phyloP scores from a whole-genome alignment of 2,797 vertebrate genomes.

The Spondyliosoma cantharus region DNA sequence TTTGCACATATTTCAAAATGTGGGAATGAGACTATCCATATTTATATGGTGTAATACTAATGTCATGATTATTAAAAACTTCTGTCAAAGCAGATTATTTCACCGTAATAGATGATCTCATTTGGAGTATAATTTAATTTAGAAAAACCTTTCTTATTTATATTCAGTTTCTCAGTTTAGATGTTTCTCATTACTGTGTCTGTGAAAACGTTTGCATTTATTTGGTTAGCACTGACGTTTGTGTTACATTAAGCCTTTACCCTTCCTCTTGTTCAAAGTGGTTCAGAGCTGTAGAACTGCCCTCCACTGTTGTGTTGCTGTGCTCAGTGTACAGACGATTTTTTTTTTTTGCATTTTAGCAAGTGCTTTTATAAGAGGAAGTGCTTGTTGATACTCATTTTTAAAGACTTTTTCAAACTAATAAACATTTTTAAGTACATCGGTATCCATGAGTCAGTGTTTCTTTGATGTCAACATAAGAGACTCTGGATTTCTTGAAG shows the following conservation, averaged over 20 bases:
- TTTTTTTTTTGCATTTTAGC: conserved; percentile 92
- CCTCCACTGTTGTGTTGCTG: conserved; percentile 86
- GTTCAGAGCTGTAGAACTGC: conserved; percentile 86
- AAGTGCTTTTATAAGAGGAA: conserved; percentile 92
- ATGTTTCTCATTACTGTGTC: conserved; percentile 86
- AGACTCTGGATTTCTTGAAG: too few species aligned
- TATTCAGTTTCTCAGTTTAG: conserved; percentile 83
- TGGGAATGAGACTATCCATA: conserved; percentile 43
- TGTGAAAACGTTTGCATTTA: conserved; percentile 84
- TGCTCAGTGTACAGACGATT: conserved; percentile 86
- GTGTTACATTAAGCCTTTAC: conserved; percentile 88
- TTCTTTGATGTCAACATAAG: conserved; percentile 21
- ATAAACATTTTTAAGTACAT: conserved; percentile 90
- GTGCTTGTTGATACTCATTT: conserved; percentile 92
- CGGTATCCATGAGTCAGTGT: conserved; percentile 61
- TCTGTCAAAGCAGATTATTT: conserved; percentile 86
- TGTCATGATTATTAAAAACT: conserved; percentile 58
- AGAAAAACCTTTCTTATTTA: conserved; percentile 84
- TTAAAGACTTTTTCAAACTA: conserved; percentile 91
- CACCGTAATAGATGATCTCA: conserved; percentile 83
- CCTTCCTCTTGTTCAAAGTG: conserved; percentile 86
- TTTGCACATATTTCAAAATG: conserved; percentile 81
- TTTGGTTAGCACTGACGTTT: conserved; percentile 87
- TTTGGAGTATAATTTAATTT: conserved; percentile 86
- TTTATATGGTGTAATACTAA: conserved; percentile 64